Evolutionary conservation across 2,797 vertebrate species (phyloP).

Genomic region (Hypotaenidia philippensis): DNA sequence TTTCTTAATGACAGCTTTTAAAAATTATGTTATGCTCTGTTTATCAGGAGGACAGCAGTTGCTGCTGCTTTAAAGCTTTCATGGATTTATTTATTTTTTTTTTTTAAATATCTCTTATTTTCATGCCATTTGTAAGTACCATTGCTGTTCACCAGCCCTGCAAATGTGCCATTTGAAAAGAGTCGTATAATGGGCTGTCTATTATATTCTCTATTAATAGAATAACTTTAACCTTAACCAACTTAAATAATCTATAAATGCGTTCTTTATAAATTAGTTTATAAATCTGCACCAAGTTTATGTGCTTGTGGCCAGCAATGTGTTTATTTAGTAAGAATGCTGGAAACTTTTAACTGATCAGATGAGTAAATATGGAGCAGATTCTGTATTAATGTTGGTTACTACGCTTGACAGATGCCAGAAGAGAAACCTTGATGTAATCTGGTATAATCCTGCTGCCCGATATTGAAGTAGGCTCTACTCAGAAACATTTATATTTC

Average conservation of each 20-base stretch:
- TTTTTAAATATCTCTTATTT: background rate
- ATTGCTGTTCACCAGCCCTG: background rate
- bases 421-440: conserved; percentile 60
- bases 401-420: conserved; percentile 64
- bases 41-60: background rate
- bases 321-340: background rate
- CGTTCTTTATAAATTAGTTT: background rate
- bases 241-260: background rate
- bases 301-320: background rate
- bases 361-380: background rate
- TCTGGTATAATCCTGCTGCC: conserved; percentile 45
- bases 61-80: background rate
- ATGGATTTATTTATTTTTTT: background rate
- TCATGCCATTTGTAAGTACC: background rate
- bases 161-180: background rate
- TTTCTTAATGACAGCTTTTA: background rate
- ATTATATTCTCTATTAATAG: background rate
- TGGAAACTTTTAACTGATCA: background rate
- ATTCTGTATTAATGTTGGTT: conserved; percentile 6
- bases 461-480: background rate
- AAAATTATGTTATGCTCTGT: background rate
- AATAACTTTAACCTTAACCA: background rate
- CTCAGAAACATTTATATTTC: background rate
- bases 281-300: background rate
- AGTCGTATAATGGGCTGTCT: background rate